Conservation (phyloP, 2,113 vertebrate species). For the Heterocephalus glaber region DNA sequence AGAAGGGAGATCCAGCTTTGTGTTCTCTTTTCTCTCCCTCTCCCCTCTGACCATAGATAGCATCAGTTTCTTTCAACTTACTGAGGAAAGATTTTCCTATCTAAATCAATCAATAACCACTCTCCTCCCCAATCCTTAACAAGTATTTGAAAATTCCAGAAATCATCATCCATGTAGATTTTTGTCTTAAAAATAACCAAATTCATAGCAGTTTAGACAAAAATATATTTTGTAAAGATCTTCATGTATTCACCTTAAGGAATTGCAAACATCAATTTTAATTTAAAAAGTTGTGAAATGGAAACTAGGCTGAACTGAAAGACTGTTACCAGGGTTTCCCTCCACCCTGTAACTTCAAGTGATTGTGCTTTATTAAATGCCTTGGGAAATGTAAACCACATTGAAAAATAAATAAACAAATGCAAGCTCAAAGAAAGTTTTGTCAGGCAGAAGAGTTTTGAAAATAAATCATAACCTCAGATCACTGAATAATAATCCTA, state of each 20-base stretch:
- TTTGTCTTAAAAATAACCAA: neutral
- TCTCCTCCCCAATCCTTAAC: neutral
- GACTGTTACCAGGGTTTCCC: neutral
- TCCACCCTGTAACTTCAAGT: conserved; percentile 11
- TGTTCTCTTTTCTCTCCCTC: neutral
- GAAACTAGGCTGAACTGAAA: conserved; percentile 14
- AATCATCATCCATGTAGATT: neutral
- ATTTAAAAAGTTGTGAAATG: conserved; percentile 4
- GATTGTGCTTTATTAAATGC: neutral
- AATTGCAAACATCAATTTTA: conserved; percentile 26
- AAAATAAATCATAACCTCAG: conserved; percentile 42
- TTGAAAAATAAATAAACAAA: neutral
- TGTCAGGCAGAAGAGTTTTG: neutral
- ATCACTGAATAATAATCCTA: conserved; percentile 7
- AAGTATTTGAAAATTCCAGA: conserved; percentile 36
- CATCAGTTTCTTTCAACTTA: conserved; percentile 26
- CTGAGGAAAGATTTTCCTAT: conserved; percentile 1
- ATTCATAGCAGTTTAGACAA: conserved; percentile 7
- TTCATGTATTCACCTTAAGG: neutral
- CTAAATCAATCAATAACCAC: neutral
- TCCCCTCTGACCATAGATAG: neutral
- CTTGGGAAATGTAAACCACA: neutral
- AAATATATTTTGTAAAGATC: neutral
- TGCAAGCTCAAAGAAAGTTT: conserved; percentile 21
- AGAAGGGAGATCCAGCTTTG: neutral